phyloP scores from a whole-genome alignment of 1,140 invertebrate genomes.

The Whitmania pigra region DNA sequence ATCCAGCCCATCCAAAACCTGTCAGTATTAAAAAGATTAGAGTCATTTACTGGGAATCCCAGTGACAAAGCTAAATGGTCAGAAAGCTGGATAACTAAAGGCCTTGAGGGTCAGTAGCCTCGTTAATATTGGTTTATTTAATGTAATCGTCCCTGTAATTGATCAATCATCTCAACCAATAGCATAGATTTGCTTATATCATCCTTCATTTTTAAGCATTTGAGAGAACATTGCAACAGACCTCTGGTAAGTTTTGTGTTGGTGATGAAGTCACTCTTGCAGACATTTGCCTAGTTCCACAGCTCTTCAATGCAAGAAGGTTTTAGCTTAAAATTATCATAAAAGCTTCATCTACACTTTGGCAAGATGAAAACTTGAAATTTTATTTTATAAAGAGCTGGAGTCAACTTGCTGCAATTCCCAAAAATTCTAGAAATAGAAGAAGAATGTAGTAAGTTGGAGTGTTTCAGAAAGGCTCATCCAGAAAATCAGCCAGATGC shows the following conservation, averaged over 20 bases:
- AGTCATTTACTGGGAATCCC: constrained; percentile 21
- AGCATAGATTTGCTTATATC: not conserved
- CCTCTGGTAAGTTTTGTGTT: constrained; percentile 77
- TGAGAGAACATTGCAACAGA: constrained; percentile 66
- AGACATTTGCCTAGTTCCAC: constrained; percentile 83
- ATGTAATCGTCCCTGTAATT: constrained; percentile 7
- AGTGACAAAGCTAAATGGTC: constrained; percentile 53
- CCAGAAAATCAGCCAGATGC: constrained; percentile 65
- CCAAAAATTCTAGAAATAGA: constrained; percentile 73
- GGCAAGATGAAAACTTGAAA: too few species aligned
- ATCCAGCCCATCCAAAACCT: constrained; percentile 89
- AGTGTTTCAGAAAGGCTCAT: constrained; percentile 74
- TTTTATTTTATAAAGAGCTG: constrained; percentile 51
- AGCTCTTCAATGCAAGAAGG: constrained; percentile 76
- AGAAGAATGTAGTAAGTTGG: constrained; percentile 52
- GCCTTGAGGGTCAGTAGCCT: constrained; percentile 53
- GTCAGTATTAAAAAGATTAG: constrained; percentile 46
- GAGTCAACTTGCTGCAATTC: constrained; percentile 72
- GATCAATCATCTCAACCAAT: not conserved
- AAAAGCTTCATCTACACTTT: too few species aligned
- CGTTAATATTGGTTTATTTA: not conserved
- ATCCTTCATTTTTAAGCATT: constrained; percentile 49
- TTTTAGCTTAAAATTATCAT: constrained; percentile 30
- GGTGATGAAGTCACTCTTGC: constrained; percentile 76
- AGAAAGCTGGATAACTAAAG: constrained; percentile 73